Conservation (phyloP, 1,140 invertebrate genomes). For the Bradynema listronoti region DNA sequence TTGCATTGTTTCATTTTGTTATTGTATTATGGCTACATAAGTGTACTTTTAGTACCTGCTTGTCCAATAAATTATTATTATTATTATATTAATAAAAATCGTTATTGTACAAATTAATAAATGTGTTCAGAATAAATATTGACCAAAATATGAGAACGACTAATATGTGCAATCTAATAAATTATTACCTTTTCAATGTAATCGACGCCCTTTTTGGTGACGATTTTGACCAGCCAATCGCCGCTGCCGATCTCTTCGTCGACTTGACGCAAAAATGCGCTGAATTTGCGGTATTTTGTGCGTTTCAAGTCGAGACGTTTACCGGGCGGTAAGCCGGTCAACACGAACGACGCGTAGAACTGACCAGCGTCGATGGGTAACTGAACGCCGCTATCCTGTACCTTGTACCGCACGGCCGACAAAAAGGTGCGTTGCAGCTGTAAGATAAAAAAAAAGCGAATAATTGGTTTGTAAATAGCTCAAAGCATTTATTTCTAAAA, state of each 20-base stretch:
- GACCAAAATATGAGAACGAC: no score
- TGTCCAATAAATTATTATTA: no score
- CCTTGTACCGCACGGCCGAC: constrained; percentile 14
- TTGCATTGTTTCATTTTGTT: no score
- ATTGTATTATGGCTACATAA: no score
- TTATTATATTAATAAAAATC: no score
- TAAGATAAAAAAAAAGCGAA: no score
- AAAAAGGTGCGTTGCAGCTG: constrained; percentile 29
- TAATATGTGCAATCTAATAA: no score
- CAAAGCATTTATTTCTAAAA: no score
- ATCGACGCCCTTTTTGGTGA: constrained; percentile 40
- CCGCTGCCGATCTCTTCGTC: constrained; percentile 10
- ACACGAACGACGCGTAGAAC: constrained; percentile 34
- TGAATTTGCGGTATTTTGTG: constrained; percentile 41
- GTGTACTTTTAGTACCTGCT: no score
- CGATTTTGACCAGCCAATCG: constrained; percentile 30
- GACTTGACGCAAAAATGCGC: constrained; percentile 30
- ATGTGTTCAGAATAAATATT: no score
- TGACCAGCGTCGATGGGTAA: constrained; percentile 43
- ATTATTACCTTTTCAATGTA: constrained; percentile 33
- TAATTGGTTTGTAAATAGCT: no score
- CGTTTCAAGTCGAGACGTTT: constrained; percentile 36
- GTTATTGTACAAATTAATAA: no score
- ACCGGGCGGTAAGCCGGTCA: constrained; percentile 31
- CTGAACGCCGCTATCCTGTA: constrained; percentile 2